A percentile compares a stretch with the other conserved stretches of the same genome.
These are phyloP conservation scores for Xestia c-nigrum DNA, from an alignment of 2,888 invertebrate species.

Conservation along the genomic window DNA sequence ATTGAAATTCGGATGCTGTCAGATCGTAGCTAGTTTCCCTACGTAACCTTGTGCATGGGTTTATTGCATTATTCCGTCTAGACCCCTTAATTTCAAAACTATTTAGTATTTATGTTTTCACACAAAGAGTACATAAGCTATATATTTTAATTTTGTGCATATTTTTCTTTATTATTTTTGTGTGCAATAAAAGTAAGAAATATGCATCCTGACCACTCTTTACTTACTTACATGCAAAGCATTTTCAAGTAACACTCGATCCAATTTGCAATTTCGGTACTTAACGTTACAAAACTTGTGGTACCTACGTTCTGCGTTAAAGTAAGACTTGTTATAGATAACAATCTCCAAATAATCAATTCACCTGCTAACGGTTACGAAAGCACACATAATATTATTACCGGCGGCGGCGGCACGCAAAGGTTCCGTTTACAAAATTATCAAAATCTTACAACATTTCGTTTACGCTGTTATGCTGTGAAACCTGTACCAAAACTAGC, in stretches of 20 bases:
- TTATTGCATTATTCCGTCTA: background rate
- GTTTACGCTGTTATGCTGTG: background rate
- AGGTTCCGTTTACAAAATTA: conserved; percentile 18
- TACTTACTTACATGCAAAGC: background rate
- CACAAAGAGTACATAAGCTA: background rate
- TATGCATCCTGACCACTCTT: too few species aligned
- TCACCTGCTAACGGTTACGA: conserved; percentile 18
- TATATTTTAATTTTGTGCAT: too few species aligned
- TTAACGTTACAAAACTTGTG: conserved; percentile 27
- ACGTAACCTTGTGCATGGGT: background rate
- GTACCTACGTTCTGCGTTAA: conserved; percentile 15
- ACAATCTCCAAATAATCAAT: conserved; percentile 33
- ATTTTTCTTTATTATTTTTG: too few species aligned
- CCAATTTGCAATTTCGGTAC: conserved; percentile 2
- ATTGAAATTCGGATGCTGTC: background rate
- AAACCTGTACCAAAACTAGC: background rate
- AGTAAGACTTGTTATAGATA: conserved; percentile 34
- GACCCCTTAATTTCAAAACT: background rate
- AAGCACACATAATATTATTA: conserved; percentile 13
- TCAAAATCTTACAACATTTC: conserved; percentile 17
- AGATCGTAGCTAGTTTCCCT: background rate
- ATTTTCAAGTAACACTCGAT: background rate
- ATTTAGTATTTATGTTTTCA: background rate
- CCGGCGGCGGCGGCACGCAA: conserved; percentile 30
- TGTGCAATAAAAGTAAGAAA: too few species aligned